phyloP scores from a whole-genome alignment of 2,797 vertebrate genomes.

The Diplodus sargus region DNA sequence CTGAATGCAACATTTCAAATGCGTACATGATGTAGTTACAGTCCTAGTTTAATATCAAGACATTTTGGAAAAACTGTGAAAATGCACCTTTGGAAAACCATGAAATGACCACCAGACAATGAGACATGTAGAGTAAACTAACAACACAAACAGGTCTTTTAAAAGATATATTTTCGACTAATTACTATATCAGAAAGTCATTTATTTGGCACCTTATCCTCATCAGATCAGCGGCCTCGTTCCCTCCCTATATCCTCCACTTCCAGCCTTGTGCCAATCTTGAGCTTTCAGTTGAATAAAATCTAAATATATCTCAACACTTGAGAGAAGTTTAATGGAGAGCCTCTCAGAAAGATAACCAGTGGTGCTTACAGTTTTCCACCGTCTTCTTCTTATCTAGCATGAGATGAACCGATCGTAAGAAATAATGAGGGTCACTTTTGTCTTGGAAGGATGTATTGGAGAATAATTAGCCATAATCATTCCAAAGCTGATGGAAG shows the following conservation, averaged over 20 bases:
- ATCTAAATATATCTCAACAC: conserved; percentile 27
- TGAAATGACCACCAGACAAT: conserved; percentile 1
- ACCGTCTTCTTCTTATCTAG: conserved; percentile 17
- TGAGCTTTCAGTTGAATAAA: conserved; percentile 28
- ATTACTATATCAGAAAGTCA: not conserved
- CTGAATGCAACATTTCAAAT: not conserved
- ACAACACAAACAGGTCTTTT: not conserved
- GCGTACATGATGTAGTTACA: not conserved
- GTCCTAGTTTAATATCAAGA: not conserved
- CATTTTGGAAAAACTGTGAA: conserved; percentile 37
- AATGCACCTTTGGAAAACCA: conserved; percentile 45
- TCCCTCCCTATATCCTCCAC: not conserved
- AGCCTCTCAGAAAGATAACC: conserved; percentile 50
- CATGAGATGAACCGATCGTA: not conserved
- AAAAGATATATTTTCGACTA: no score
- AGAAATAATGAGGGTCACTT: not conserved
- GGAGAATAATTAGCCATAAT: conserved; percentile 26
- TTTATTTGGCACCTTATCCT: conserved; percentile 17
- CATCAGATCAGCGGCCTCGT: conserved; percentile 2
- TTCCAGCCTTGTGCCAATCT: conserved; percentile 26
- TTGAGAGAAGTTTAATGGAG: conserved; percentile 22
- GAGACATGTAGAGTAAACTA: not conserved
- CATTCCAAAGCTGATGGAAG: not conserved
- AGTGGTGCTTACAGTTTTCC: conserved; percentile 64
- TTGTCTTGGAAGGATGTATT: not conserved